Percentiles rank a stretch among this genome's conserved stretches.
phyloP scores from a whole-genome alignment of 2,888 invertebrate species.

The Synanthedon vespiformis region DNA sequence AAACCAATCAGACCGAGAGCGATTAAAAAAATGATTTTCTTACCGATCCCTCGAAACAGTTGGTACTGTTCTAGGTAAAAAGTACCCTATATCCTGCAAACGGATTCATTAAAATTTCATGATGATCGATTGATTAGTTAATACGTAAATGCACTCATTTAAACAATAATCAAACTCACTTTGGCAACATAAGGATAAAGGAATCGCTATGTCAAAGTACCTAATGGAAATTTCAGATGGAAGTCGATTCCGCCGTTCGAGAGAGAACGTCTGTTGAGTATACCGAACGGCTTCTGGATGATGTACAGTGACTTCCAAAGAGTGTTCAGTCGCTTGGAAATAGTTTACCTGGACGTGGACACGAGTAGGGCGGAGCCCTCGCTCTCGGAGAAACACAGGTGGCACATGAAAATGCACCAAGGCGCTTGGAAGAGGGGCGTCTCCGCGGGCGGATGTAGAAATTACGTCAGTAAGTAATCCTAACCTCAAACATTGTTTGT shows the following conservation, averaged over 20 bases:
- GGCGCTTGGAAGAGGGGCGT: conserved; percentile 90
- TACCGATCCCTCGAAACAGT: too few species aligned
- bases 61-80: too few species aligned
- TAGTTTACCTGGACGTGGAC: conserved; percentile 88
- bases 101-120: too few species aligned
- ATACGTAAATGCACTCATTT: too few species aligned
- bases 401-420: conserved; percentile 90
- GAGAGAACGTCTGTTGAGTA: conserved; percentile 76
- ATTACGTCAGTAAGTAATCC: conserved; percentile 76
- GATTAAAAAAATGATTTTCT: too few species aligned
- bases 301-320: conserved; percentile 85
- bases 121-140: too few species aligned
- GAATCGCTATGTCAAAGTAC: too few species aligned
- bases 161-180: too few species aligned
- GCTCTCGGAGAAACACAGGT: conserved; percentile 79
- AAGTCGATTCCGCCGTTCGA: conserved; percentile 80
- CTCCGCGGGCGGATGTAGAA: conserved; percentile 90
- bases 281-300: conserved; percentile 86
- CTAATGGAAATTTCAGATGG: conserved; percentile 68
- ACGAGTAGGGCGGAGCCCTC: conserved; percentile 88
- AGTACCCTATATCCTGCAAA: too few species aligned
- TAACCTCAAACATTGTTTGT: background rate
- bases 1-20: too few species aligned
- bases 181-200: too few species aligned
- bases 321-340: conserved; percentile 85